A percentile compares a stretch with the other conserved stretches of the same genome.
These are phyloP conservation scores for Smittia sp. DNA, from an alignment of 2,888 invertebrate genomes.

Conservation along the genomic window DNA sequence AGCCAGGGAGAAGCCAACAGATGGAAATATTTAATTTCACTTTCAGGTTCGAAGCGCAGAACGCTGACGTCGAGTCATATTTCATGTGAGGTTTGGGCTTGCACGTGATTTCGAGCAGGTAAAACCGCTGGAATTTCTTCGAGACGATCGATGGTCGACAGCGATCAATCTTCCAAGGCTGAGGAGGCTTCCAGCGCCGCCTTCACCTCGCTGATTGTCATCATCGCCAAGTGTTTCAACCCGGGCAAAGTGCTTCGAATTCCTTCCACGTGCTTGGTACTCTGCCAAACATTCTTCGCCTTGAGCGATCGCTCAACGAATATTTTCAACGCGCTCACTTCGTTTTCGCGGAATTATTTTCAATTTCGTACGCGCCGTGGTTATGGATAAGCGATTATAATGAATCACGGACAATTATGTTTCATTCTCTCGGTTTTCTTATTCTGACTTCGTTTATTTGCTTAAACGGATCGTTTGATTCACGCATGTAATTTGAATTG, in stretches of 20 bases:
- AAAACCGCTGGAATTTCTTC: background rate
- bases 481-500: background rate
- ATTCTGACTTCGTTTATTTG: background rate
- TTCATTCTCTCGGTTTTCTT: background rate
- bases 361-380: constrained; percentile 2
- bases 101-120: background rate
- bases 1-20: background rate
- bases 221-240: no score
- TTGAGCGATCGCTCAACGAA: background rate
- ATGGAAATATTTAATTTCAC: constrained; percentile 26
- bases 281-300: no score
- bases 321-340: background rate
- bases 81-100: no score
- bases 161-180: no score
- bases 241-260: no score
- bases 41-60: background rate
- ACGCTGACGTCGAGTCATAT: background rate
- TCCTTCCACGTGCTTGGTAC: no score
- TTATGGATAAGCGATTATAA: constrained; percentile 15
- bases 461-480: background rate
- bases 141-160: no score
- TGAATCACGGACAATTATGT: constrained; percentile 11
- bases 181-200: no score
- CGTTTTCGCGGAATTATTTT: constrained; percentile 1
- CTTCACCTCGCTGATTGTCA: no score